Conservation (phyloP, 2,797 vertebrate species). For the Oreortyx pictus region DNA sequence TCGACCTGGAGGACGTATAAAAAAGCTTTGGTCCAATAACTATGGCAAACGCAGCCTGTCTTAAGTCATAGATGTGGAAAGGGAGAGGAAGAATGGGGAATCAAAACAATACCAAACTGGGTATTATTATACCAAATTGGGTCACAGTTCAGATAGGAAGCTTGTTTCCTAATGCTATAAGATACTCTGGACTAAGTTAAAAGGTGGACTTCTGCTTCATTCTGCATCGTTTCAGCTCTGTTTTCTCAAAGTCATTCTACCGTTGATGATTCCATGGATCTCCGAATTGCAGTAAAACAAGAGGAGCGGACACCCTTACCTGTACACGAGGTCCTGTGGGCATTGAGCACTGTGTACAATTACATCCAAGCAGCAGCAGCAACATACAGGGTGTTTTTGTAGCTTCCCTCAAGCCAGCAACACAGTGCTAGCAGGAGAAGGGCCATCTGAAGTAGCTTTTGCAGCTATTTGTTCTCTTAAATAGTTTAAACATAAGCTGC, state of each 20-base stretch:
- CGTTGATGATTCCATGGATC: background rate
- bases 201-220: background rate
- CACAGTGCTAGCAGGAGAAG: background rate
- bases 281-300: background rate
- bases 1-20: background rate
- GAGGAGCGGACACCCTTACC: background rate
- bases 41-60: background rate
- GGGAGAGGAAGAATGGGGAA: background rate
- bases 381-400: background rate
- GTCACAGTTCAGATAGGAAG: background rate
- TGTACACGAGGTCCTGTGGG: background rate
- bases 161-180: background rate
- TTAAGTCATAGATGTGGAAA: background rate
- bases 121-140: too few species aligned
- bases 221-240: background rate
- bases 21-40: background rate
- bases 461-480: constrained; percentile 74
- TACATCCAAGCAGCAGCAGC: background rate
- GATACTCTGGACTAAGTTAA: fast-evolving
- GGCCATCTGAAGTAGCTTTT: constrained; percentile 55
- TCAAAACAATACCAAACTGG: fast-evolving
- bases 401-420: constrained; percentile 22
- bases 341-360: background rate
- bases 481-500: constrained; percentile 68
- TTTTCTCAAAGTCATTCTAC: background rate